Percentiles rank a stretch among this genome's conserved stretches.
Evolutionary conservation across 1,140 invertebrate species (phyloP).

Genomic region (Saccostrea cuccullata): DNA sequence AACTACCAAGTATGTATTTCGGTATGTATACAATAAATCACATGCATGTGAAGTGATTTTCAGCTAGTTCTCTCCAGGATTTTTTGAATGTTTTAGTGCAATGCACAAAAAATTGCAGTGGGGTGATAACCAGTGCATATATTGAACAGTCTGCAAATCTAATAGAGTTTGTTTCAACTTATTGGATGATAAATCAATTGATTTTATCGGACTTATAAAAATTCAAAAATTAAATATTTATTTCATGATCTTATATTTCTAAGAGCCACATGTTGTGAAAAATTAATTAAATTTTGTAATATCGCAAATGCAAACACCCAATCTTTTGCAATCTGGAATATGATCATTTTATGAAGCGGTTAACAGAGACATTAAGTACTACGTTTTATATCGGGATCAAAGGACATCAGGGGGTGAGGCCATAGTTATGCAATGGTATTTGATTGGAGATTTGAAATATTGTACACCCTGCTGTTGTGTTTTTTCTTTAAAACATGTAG

Average conservation of each 20-base stretch:
- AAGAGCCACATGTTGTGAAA: constrained; percentile 1
- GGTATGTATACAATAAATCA: background rate
- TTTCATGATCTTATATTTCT: background rate
- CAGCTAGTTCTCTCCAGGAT: background rate
- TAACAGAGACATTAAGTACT: background rate
- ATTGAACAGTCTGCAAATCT: background rate
- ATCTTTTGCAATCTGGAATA: background rate
- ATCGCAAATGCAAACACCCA: background rate
- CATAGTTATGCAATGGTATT: background rate
- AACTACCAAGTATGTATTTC: no score
- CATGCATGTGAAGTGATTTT: background rate
- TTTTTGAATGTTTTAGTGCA: background rate
- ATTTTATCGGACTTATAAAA: background rate
- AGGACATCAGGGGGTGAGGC: background rate
- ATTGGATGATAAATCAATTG: constrained; percentile 12
- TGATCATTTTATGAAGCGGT: background rate
- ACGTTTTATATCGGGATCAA: background rate
- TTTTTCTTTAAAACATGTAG: background rate
- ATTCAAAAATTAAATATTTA: constrained; percentile 7
- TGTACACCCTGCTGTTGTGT: background rate
- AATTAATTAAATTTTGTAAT: constrained; percentile 35
- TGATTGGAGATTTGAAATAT: background rate
- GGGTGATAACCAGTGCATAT: background rate
- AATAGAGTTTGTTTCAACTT: background rate
- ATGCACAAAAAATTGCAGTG: background rate